These are phyloP conservation scores for Polyodon spathula DNA, from an alignment of 2,113 vertebrate genomes.

Conservation along the genomic window DNA sequence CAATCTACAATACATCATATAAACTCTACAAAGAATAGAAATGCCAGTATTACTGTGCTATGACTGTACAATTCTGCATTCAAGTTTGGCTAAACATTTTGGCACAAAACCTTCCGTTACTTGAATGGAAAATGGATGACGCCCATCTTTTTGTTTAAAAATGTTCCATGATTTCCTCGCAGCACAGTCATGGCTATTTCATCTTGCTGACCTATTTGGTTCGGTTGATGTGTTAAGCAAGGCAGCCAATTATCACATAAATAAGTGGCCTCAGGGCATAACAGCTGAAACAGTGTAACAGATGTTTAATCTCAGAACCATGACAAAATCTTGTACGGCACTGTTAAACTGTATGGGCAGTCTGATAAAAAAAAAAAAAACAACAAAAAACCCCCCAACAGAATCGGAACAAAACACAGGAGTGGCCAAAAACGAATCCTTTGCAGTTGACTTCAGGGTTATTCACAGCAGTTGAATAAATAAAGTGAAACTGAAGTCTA, in stretches of 20 bases:
- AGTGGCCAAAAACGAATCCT: conserved; percentile 34
- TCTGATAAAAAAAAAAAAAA: background rate
- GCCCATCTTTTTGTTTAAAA: conserved; percentile 9
- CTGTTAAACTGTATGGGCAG: background rate
- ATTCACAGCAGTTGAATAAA: conserved; percentile 48
- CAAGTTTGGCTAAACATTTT: too few species aligned
- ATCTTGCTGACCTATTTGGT: conserved; percentile 35
- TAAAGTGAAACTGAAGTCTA: conserved; percentile 52
- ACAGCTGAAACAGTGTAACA: conserved; percentile 47
- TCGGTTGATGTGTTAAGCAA: conserved; percentile 46
- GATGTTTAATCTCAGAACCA: conserved; percentile 42
- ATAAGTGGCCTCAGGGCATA: conserved; percentile 44
- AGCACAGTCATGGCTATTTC: conserved; percentile 19
- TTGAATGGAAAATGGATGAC: conserved; percentile 19
- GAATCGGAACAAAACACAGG: background rate
- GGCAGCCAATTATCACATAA: conserved; percentile 50
- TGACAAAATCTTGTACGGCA: background rate
- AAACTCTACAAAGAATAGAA: too few species aligned
- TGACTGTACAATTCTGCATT: too few species aligned
- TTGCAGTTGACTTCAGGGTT: conserved; percentile 44
- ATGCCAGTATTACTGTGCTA: too few species aligned
- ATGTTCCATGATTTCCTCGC: conserved; percentile 12
- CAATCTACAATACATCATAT: too few species aligned
- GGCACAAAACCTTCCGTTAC: background rate
- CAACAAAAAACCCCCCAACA: too few species aligned